Base-by-base conservation (phyloP, 2,113 vertebrate species). In the Sisor rabdophorus region DNA sequence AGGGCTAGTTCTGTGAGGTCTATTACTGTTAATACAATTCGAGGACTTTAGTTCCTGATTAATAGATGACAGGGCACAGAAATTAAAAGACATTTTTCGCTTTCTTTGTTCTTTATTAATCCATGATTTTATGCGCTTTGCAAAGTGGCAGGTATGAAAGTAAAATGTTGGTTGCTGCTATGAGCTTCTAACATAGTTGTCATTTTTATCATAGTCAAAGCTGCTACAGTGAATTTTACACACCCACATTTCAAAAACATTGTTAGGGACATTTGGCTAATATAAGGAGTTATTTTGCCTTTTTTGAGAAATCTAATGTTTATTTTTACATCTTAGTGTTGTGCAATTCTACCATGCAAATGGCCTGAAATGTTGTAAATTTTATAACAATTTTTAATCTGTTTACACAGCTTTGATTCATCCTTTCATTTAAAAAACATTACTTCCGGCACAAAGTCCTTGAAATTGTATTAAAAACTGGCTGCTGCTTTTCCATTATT, bases 141-240 rank as follows among this genome's bases (percentile, higher is more conserved):
- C 58, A 50, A 52, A 20, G 48, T 24, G n/a, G 47, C 19, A 26
- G 24, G 26, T n/a, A 30, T 26, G 22, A 48, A 60, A 6, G 40
- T 36, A 44, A 36, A 77, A 58, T 16, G 11, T 15, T 30, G 15
- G 17, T 61, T 20, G 56, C 55, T 53, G 4, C 20, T 22, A n/a
- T 26, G 44, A 70, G 65, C 26, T 53, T 71, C 67, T 53, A 3
- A 68, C 50, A 15, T 52, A 69, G 24, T 16, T 36, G 50, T 68
- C 6, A 2, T 68, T 26, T 67, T 12, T 76, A 13, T 55, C 44
- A 68, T 58, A 67, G 28, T 76, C 63, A 56, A 67, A 10, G 73
- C 52, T 75, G 47, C 59, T 54, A 53, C 36, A 68, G 50, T n/a
- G 22, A 58, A 68, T 56, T 54, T 13, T n/a, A 68, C 32, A 67